A percentile compares a stretch with the other conserved stretches of the same genome.
Conservation (phyloP, 2,113 vertebrate genomes). For the Crotalus tigris region DNA sequence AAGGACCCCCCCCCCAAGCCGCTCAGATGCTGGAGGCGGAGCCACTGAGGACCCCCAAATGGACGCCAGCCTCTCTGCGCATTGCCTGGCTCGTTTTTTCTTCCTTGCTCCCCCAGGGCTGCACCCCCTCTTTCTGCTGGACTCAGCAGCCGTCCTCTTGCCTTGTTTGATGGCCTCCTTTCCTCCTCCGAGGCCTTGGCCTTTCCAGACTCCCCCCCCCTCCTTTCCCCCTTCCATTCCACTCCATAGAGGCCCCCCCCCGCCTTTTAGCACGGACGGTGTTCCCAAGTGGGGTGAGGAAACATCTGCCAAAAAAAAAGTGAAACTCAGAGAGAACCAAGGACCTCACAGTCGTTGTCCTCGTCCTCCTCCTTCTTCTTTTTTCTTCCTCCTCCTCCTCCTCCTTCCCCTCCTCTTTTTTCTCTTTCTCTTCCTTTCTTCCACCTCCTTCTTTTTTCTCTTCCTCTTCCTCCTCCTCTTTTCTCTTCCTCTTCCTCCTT, state of each 20-base stretch:
- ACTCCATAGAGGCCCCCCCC: no score
- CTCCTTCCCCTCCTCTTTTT: no score
- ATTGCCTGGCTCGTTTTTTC: neutral
- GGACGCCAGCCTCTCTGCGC: neutral
- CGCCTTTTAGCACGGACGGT: no score
- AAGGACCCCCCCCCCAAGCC: no score
- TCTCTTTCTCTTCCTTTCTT: accelerated
- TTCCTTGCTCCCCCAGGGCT: neutral
- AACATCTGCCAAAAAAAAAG: no score
- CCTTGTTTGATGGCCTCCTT: no score
- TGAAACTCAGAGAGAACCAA: no score
- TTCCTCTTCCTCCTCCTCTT: no score
- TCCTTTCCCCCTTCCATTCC: neutral
- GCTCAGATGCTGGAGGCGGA: neutral
- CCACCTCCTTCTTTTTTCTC: accelerated
- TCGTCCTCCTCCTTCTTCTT: no score
- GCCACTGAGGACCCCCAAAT: neutral
- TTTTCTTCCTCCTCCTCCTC: no score
- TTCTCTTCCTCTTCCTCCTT: accelerated
- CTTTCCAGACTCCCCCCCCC: neutral
- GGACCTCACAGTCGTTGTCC: no score
- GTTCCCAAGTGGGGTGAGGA: no score
- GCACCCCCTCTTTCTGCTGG: neutral
- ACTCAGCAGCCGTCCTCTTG: neutral
- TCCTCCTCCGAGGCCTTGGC: neutral